Conservation (phyloP, 1,140 invertebrate species). For the Musca domestica region DNA sequence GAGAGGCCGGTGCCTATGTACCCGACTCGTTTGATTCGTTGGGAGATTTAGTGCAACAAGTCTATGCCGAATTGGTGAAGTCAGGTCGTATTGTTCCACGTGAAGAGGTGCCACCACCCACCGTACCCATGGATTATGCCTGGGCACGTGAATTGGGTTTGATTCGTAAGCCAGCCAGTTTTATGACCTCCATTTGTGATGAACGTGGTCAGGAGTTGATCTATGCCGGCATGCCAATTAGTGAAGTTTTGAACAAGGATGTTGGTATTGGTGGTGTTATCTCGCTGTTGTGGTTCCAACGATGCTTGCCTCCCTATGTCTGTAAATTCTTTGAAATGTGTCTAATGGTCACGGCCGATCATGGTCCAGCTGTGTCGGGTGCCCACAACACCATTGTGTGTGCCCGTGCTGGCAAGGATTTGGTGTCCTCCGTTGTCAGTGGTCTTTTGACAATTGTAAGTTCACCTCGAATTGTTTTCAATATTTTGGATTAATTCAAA, state of each 20-base stretch:
- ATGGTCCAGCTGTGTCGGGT: conserved; percentile 97
- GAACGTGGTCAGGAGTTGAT: conserved; percentile 96
- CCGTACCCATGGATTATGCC: conserved; percentile 98
- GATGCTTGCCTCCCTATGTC: conserved; percentile 88
- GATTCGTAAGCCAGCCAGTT: conserved; percentile 97
- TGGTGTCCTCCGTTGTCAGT: conserved; percentile 95
- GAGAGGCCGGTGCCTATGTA: conserved; percentile 81
- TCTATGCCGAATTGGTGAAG: conserved; percentile 79
- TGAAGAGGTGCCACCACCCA: conserved; percentile 93
- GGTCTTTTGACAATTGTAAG: conserved; percentile 96
- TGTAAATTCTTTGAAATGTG: conserved; percentile 99
- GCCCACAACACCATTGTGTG: conserved; percentile 99
- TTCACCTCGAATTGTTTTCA: conserved; percentile 40
- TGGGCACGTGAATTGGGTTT: conserved; percentile 98
- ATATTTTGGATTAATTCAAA: conserved; percentile 1
- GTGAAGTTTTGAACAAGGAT: conserved; percentile 83
- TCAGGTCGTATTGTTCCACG: conserved; percentile 81
- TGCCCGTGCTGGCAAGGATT: conserved; percentile 97
- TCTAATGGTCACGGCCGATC: conserved; percentile 98
- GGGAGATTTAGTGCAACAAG: conserved; percentile 65
- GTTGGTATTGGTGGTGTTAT: conserved; percentile 98
- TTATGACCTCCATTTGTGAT: conserved; percentile 99
- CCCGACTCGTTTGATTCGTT: conserved; percentile 92
- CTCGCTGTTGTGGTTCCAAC: conserved; percentile 97
- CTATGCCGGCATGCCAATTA: conserved; percentile 98